Percentiles rank a stretch among this genome's conserved stretches.
These are phyloP conservation scores for Cyprinella venusta DNA, from an alignment of 2,797 vertebrate species.

Conservation along the genomic window DNA sequence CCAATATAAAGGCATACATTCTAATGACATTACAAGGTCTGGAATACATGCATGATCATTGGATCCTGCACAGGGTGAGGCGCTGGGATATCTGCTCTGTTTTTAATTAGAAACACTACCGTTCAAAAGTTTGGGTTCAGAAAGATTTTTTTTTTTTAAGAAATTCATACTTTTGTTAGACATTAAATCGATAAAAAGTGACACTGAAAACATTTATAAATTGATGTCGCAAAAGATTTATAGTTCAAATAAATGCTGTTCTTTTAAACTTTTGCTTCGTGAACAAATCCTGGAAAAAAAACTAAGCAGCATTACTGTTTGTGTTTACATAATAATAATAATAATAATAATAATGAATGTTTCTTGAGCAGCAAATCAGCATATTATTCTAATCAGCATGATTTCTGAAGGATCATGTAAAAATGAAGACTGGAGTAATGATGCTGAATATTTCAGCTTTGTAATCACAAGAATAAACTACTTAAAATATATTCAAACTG, in stretches of 20 bases:
- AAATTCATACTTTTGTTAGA: neutral
- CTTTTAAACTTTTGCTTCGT: neutral
- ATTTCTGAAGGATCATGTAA: neutral
- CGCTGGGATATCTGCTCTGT: neutral
- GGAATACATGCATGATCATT: slow-evolving; percentile 94
- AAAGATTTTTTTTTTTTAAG: neutral
- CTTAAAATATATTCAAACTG: neutral
- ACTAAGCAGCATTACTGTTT: neutral
- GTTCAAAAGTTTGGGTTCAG: neutral
- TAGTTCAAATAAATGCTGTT: neutral
- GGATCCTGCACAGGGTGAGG: slow-evolving; percentile 93
- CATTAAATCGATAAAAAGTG: neutral
- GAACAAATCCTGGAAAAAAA: neutral
- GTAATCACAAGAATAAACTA: neutral
- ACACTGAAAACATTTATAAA: neutral
- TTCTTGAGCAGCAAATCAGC: neutral
- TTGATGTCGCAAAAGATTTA: neutral
- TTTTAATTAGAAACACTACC: neutral
- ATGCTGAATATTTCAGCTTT: neutral
- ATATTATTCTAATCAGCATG: neutral
- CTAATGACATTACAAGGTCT: slow-evolving; percentile 97
- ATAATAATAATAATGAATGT: neutral
- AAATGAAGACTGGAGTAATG: neutral
- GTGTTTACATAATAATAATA: neutral
- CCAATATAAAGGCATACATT: slow-evolving; percentile 97